Conservation (phyloP, 2,888 invertebrate species). For the Melanchra persicariae region DNA sequence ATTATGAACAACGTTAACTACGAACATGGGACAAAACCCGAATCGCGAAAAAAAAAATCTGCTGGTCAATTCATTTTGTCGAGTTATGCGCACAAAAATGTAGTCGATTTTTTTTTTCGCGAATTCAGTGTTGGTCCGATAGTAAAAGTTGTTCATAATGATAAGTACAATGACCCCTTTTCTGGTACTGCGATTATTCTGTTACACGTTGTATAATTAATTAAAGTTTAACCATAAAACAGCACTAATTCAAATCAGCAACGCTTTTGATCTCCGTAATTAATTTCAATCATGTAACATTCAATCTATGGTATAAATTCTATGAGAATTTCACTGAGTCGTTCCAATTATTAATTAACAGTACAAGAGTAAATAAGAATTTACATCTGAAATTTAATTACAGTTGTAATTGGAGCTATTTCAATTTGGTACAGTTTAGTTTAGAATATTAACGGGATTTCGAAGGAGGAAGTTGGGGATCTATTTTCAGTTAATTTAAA, state of each 20-base stretch:
- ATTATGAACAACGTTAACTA: too few relatives aligned
- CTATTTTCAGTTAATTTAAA: too few relatives aligned
- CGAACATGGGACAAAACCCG: too few relatives aligned
- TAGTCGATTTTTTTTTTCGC: too few relatives aligned
- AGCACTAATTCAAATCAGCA: constrained; percentile 42
- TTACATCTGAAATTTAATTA: constrained; percentile 53
- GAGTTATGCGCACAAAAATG: too few relatives aligned
- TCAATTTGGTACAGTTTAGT: constrained; percentile 21
- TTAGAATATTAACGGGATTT: constrained; percentile 3
- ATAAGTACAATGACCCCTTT: too few relatives aligned
- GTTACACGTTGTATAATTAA: not conserved
- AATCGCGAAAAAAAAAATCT: too few relatives aligned
- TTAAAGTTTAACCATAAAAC: constrained; percentile 32
- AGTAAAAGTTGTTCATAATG: too few relatives aligned
- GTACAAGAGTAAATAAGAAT: too few relatives aligned
- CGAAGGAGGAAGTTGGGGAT: not conserved
- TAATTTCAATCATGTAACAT: constrained; percentile 56
- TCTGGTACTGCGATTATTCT: too few relatives aligned
- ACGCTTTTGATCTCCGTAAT: constrained; percentile 57
- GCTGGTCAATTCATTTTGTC: too few relatives aligned
- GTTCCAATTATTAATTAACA: constrained; percentile 56
- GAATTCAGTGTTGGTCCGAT: too few relatives aligned
- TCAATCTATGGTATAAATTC: constrained; percentile 38
- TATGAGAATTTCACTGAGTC: constrained; percentile 41
- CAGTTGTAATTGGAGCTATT: constrained; percentile 40